A percentile compares a stretch with the other conserved stretches of the same genome.
These are phyloP conservation scores for Gila orcuttii DNA, from an alignment of 2,113 vertebrate genomes.

Conservation along the genomic window DNA sequence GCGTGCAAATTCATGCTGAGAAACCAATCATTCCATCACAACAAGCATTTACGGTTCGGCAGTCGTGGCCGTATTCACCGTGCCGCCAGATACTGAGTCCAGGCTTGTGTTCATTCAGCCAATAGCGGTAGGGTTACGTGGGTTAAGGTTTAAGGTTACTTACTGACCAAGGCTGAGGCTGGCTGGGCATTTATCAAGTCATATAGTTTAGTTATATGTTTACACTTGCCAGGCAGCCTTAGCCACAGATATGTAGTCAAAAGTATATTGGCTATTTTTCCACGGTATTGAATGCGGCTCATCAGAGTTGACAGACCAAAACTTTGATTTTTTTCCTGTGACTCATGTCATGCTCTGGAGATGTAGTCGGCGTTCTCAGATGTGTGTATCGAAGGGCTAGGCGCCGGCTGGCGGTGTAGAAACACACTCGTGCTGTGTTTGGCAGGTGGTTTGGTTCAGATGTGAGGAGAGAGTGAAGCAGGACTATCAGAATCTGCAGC, in stretches of 20 bases:
- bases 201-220: neutral
- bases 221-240: neutral
- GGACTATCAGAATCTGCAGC: conserved; percentile 32
- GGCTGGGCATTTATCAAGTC: no score
- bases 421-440: conserved; percentile 14
- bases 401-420: neutral
- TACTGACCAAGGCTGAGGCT: no score
- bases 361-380: neutral
- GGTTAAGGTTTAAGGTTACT: no score
- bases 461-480: conserved; percentile 34
- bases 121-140: no score
- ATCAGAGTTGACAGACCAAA: neutral
- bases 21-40: no score
- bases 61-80: no score
- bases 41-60: no score
- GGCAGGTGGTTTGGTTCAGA: conserved; percentile 12
- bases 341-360: neutral
- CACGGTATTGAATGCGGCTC: neutral
- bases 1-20: no score
- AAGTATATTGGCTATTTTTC: neutral
- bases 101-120: no score
- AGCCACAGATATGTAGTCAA: neutral
- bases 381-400: neutral
- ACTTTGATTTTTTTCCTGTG: neutral
- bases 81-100: no score